These are phyloP conservation scores for Chloropsis hardwickii DNA, from an alignment of 2,113 vertebrate genomes.

Conservation along the genomic window DNA sequence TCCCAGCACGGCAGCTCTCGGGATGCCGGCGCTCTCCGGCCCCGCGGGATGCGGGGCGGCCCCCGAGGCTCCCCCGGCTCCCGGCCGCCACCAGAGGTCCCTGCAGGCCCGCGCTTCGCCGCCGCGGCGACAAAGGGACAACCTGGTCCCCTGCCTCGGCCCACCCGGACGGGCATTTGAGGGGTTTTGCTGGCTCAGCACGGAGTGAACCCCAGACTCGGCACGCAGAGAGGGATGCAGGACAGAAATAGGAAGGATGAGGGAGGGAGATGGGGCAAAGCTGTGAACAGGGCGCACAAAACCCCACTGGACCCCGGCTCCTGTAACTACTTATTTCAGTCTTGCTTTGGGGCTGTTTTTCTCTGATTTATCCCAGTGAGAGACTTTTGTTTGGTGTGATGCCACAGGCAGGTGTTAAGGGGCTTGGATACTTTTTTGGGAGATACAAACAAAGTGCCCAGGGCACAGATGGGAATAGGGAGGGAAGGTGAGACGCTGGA, in stretches of 20 bases:
- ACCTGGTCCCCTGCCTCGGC: rapidly evolving
- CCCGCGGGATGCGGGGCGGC: neutral
- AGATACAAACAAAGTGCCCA: neutral
- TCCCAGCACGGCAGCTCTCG: rapidly evolving
- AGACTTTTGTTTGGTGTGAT: neutral
- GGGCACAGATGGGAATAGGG: too few species aligned
- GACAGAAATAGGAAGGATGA: neutral
- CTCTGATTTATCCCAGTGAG: neutral
- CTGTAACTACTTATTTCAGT: neutral
- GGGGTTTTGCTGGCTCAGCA: neutral
- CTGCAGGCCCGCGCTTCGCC: neutral
- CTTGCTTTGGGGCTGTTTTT: neutral
- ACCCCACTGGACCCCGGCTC: neutral
- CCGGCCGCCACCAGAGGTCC: slow-evolving; percentile 48
- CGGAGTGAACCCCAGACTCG: neutral
- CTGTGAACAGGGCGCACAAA: rapidly evolving
- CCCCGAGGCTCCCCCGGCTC: neutral
- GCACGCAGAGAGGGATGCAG: neutral
- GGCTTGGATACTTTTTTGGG: neutral
- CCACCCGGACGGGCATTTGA: neutral
- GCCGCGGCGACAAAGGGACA: neutral
- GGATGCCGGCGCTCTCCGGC: neutral
- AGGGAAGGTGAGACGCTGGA: neutral
- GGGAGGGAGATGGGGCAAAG: neutral
- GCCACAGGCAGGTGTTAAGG: neutral